Conservation (phyloP, 2,113 vertebrate genomes). For the Campylorhamphus procurvoides region DNA sequence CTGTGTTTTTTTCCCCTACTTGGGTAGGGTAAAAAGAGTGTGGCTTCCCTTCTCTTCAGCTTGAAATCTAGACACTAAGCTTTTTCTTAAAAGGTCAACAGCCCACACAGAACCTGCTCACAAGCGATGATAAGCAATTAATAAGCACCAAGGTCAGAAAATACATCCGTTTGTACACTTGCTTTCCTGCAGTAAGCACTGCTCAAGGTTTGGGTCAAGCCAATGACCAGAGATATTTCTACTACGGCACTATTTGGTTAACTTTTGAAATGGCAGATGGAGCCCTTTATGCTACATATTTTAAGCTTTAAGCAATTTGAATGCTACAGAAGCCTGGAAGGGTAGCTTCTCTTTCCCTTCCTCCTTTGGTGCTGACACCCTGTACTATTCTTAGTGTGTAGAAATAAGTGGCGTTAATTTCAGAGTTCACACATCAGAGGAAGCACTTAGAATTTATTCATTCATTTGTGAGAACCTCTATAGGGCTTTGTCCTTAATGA, state of each 20-base stretch:
- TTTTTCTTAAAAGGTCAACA: conserved; percentile 16
- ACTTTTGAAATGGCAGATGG: conserved; percentile 37
- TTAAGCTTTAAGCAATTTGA: conserved; percentile 23
- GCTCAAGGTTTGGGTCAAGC: neutral
- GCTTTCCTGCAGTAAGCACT: neutral
- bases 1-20: conserved; percentile 3
- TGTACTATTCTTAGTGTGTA: conserved; percentile 57
- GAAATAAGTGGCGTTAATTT: conserved; percentile 44
- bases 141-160: neutral
- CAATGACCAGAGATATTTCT: neutral
- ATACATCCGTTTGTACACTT: neutral
- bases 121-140: neutral
- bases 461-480: conserved; percentile 33
- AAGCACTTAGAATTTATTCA: conserved; percentile 41
- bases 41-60: neutral
- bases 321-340: neutral
- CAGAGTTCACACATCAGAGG: conserved; percentile 49
- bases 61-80: neutral
- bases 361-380: conserved; percentile 27
- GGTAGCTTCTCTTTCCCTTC: conserved; percentile 1
- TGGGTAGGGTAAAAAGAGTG: neutral
- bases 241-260: neutral
- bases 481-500: conserved; percentile 3
- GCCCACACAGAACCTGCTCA: neutral
- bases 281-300: neutral